phyloP scores from a whole-genome alignment of 2,113 vertebrate species.

The Recurvirostra avosetta region DNA sequence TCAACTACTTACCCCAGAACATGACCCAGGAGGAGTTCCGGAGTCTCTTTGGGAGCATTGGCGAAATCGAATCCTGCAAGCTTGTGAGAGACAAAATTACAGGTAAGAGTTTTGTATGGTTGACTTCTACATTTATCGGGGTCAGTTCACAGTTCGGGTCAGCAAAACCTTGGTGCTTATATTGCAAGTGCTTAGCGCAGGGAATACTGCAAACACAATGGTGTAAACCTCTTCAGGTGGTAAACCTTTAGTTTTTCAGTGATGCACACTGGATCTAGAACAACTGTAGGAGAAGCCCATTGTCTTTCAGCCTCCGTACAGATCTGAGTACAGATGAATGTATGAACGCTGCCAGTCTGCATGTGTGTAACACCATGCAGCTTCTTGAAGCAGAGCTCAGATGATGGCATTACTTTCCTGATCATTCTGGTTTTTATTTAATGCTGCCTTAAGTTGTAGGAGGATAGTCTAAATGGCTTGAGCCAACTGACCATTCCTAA shows the following conservation, averaged over 20 bases:
- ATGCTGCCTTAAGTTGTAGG: rapidly evolving
- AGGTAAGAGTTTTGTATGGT: conserved; percentile 73
- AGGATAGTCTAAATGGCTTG: not conserved
- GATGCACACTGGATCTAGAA: not conserved
- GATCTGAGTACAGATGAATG: not conserved
- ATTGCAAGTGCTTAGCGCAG: not conserved
- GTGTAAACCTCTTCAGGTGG: not conserved
- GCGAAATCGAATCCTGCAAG: conserved; percentile 99
- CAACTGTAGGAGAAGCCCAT: not conserved
- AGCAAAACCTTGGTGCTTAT: not conserved
- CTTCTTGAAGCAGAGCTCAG: not conserved
- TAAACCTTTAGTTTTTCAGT: not conserved
- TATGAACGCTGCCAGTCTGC: rapidly evolving
- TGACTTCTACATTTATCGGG: not conserved
- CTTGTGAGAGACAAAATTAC: conserved; percentile 99
- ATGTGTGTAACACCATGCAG: not conserved
- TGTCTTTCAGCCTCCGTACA: rapidly evolving
- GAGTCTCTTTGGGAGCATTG: conserved; percentile 99
- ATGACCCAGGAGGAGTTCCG: conserved; percentile 99
- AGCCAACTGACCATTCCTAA: rapidly evolving
- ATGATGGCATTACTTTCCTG: not conserved
- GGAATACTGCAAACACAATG: rapidly evolving
- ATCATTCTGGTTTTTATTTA: not conserved
- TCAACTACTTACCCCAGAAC: conserved; percentile 99
- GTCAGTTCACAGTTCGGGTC: not conserved